Base-by-base conservation (phyloP, 2,797 vertebrate species). In the Galagoides demidoff region DNA sequence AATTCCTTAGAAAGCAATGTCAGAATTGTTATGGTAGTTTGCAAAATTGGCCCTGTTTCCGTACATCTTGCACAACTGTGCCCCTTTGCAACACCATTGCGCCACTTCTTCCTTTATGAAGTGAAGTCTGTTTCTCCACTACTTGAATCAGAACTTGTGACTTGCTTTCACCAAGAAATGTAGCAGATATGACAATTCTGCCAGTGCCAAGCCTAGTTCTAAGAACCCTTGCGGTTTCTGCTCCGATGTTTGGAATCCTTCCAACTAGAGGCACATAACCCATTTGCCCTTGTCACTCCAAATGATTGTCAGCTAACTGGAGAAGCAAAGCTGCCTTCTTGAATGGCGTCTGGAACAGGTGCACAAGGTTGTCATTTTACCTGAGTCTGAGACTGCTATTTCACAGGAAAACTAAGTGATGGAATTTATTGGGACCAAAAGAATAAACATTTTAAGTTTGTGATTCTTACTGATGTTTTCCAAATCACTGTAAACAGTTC, bases 151-250 rank as follows among this genome's bases (percentile, higher is more conserved):
- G 57, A 85, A 78, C 39, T 59, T 59, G 25, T 74, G 43, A 74
- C 79, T 93, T 63, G 22, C 25, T 78, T 85, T 94, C 79, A 61
- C 25, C 43, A 92, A 43, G 74, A 89, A 68, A 49, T 92, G 29
- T 13, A 55, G 7, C n/a, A 37, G 34, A 85, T 90, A 45, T 81
- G 73, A 76, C 23, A 70, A 5, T 6, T 23, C 11, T 57, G 3
- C 7, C 37, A 20, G 25, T 63, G 85, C 49, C 11, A 34, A 78
- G 19, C 7, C 45, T 73, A 19, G 3, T 20, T 61, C 66, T 90
- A 64, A 63, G 49, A 77, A 1, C 12, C 22, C 37, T 70, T 84
- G 52, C 1, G 70, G 16, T 45, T 71, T 90, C n/a, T 81, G 43
- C 34, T 70, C 64, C 45, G 43, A 29, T 37, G 29, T 16, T 61